These are phyloP conservation scores for Eulemur macaco DNA, from an alignment of 2,113 vertebrate species.

Conservation along the genomic window DNA sequence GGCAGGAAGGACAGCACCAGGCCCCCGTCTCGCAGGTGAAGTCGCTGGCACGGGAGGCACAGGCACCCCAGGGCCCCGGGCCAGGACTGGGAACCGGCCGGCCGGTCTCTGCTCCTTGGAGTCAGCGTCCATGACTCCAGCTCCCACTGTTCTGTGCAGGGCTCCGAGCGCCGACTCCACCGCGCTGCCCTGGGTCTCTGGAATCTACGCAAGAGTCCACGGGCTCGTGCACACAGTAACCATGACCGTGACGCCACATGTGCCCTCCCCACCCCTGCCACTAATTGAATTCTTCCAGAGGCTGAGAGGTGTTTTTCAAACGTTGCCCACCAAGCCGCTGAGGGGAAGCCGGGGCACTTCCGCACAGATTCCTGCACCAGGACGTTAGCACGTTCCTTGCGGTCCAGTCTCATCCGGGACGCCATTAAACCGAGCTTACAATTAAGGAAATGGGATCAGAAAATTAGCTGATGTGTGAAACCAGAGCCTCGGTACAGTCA, in stretches of 20 bases:
- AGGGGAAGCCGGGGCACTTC: rapidly evolving
- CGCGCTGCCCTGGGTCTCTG: rapidly evolving
- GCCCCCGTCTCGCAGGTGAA: rapidly evolving
- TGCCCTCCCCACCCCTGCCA: no score
- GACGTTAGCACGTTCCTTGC: rapidly evolving
- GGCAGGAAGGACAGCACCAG: not conserved
- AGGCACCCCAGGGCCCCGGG: not conserved
- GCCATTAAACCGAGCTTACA: not conserved
- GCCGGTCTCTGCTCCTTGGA: not conserved
- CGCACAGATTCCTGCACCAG: not conserved
- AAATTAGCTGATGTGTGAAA: not conserved
- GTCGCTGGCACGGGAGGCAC: rapidly evolving
- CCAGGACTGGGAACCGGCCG: not conserved
- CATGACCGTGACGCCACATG: rapidly evolving
- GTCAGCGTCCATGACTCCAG: not conserved
- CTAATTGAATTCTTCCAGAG: rapidly evolving
- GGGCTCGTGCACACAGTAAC: no score
- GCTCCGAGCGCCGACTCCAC: rapidly evolving
- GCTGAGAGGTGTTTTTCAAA: rapidly evolving
- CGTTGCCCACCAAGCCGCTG: not conserved
- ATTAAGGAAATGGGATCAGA: not conserved
- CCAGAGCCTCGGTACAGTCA: not conserved
- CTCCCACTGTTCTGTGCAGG: not conserved
- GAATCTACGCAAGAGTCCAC: no score
- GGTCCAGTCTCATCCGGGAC: rapidly evolving